phyloP scores from a whole-genome alignment of 1,140 invertebrate genomes.

The Eriocheir sinensis region DNA sequence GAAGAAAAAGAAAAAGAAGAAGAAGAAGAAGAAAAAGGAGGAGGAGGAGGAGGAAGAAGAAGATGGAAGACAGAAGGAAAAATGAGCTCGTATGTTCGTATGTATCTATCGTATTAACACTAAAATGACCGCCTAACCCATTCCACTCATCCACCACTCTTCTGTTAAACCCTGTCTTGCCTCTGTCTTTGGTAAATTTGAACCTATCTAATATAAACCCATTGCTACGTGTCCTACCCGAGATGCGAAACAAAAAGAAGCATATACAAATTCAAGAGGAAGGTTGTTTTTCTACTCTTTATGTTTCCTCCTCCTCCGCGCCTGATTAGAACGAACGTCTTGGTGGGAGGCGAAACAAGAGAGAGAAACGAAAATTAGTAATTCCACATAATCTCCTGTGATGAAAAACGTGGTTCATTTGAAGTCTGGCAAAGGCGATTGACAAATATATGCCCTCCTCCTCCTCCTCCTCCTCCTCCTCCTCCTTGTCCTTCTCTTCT shows the following conservation, averaged over 20 bases:
- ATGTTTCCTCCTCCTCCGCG: neutral
- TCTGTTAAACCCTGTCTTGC: too few relatives aligned
- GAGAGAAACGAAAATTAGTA: neutral
- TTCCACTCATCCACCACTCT: too few relatives aligned
- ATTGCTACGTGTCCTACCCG: too few relatives aligned
- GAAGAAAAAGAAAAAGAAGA: neutral
- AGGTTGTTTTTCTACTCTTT: too few relatives aligned
- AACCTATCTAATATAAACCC: too few relatives aligned
- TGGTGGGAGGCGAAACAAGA: neutral
- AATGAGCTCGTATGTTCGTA: too few relatives aligned
- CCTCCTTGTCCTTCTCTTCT: neutral
- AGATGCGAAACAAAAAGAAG: too few relatives aligned
- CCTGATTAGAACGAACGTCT: neutral
- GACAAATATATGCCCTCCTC: constrained; percentile 46
- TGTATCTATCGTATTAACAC: too few relatives aligned
- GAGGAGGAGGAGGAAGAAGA: neutral
- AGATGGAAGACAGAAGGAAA: too few relatives aligned
- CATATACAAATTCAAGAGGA: too few relatives aligned
- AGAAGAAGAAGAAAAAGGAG: neutral
- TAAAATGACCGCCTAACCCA: too few relatives aligned
- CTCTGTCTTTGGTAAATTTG: too few relatives aligned
- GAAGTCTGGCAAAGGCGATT: constrained; percentile 21
- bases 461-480: neutral
- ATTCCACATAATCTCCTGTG: neutral
- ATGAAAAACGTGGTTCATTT: constrained; percentile 44